Evolutionary conservation across 2,113 vertebrate species (phyloP).

Genomic region (Plecotus auritus): DNA sequence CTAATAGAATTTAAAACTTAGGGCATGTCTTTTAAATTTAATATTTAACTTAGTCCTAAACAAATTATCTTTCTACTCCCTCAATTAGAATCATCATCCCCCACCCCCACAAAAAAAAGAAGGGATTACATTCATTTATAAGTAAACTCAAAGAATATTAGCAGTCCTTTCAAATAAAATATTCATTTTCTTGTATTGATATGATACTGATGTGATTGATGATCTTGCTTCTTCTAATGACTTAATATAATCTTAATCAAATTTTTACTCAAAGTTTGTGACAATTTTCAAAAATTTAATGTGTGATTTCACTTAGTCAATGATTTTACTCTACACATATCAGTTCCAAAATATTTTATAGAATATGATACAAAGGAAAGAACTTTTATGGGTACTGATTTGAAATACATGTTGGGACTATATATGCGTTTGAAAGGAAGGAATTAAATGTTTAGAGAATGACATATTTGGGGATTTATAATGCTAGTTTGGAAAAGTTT

Average conservation of each 20-base stretch:
- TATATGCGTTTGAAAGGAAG: background rate
- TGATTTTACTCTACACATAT: background rate
- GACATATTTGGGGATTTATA: background rate
- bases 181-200: background rate
- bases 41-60: background rate
- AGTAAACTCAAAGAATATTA: background rate
- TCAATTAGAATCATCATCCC: background rate
- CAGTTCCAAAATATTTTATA: background rate
- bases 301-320: background rate
- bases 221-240: background rate
- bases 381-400: background rate
- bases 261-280: background rate
- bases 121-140: background rate
- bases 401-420: background rate
- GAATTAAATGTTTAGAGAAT: background rate
- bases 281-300: background rate
- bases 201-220: background rate
- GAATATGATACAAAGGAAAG: background rate
- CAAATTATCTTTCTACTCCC: background rate
- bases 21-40: background rate
- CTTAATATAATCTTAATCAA: background rate
- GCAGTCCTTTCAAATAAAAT: background rate
- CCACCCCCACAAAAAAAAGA: background rate
- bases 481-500: too few relatives aligned
- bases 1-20: background rate